Conservation (phyloP, 2,113 vertebrate genomes). For the Mystacornis crossleyi region DNA sequence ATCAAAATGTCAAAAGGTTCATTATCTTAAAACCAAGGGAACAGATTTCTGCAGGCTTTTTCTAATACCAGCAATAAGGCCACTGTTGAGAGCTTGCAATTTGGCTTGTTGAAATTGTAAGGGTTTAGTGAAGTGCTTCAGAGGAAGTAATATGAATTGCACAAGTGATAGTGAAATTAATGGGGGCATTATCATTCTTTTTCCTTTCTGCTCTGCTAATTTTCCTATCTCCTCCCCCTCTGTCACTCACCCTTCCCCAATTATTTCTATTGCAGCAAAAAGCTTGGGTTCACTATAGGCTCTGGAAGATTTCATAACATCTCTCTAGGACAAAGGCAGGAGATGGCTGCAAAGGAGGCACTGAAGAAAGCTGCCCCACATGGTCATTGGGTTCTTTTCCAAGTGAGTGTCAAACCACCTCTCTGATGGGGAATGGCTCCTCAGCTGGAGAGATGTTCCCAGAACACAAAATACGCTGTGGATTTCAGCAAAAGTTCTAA, state of each 20-base stretch:
- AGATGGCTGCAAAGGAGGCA: slow-evolving; percentile 74
- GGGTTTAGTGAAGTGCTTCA: slow-evolving; percentile 51
- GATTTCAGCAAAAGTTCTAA: not conserved
- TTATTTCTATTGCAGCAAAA: slow-evolving; percentile 72
- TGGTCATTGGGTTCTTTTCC: slow-evolving; percentile 84
- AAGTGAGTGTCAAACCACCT: slow-evolving; percentile 51
- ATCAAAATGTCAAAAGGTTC: slow-evolving; percentile 81
- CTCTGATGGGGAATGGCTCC: not conserved
- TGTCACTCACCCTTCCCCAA: not conserved
- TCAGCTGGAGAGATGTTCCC: not conserved
- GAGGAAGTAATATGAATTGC: slow-evolving; percentile 30
- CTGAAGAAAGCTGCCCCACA: slow-evolving; percentile 70
- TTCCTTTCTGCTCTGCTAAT: not conserved
- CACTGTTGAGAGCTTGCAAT: slow-evolving; percentile 61
- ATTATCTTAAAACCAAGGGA: slow-evolving; percentile 77
- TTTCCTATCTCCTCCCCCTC: slow-evolving; percentile 24
- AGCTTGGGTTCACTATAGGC: slow-evolving; percentile 79
- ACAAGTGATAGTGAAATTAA: slow-evolving; percentile 59
- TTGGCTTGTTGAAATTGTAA: slow-evolving; percentile 63
- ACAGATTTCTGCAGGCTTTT: slow-evolving; percentile 61
- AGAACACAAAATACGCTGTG: not conserved
- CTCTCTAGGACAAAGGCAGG: slow-evolving; percentile 84
- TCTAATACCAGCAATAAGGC: slow-evolving; percentile 54
- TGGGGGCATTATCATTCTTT: not conserved
- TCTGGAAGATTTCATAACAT: slow-evolving; percentile 82